phyloP scores from a whole-genome alignment of 2,888 invertebrate species.

The Aromia moschata region DNA sequence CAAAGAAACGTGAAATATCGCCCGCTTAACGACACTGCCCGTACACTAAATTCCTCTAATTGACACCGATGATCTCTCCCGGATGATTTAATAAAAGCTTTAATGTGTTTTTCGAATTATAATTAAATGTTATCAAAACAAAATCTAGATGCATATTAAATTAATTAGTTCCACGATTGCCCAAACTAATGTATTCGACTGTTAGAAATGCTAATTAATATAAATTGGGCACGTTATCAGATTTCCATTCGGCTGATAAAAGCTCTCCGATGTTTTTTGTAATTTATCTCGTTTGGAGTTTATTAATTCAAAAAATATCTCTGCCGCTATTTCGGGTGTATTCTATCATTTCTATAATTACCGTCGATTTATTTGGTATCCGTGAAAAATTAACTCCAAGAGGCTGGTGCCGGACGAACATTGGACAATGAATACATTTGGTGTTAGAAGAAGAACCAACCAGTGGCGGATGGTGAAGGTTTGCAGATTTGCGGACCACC shows the following conservation, averaged over 20 bases:
- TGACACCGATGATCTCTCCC: slow-evolving; percentile 1
- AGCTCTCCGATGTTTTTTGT: slow-evolving; percentile 1
- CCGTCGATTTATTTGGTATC: not conserved
- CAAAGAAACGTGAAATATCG: slow-evolving; percentile 1
- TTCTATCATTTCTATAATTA: not conserved
- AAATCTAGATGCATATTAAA: slow-evolving; percentile 17
- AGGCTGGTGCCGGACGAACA: too few species aligned
- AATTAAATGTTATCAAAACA: slow-evolving; percentile 1
- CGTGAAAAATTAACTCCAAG: slow-evolving; percentile 25
- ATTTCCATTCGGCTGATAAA: slow-evolving; percentile 10
- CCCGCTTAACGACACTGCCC: not conserved
- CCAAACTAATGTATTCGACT: slow-evolving; percentile 7
- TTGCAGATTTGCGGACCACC: too few species aligned
- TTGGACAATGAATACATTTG: too few species aligned
- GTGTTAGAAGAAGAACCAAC: too few species aligned
- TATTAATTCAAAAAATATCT: not conserved
- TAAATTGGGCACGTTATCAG: slow-evolving; percentile 13
- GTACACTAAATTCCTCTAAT: slow-evolving; percentile 8
- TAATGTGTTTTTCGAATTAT: slow-evolving; percentile 1
- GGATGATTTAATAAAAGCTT: slow-evolving; percentile 5
- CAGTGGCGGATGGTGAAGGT: too few species aligned
- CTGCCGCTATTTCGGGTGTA: not conserved
- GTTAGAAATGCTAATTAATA: slow-evolving; percentile 16
- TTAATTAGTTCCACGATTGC: slow-evolving; percentile 4
- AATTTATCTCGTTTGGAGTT: not conserved